A percentile compares a stretch with the other conserved stretches of the same genome.
Conservation (phyloP, 2,113 vertebrate genomes). For the Pituophis catenifer region DNA sequence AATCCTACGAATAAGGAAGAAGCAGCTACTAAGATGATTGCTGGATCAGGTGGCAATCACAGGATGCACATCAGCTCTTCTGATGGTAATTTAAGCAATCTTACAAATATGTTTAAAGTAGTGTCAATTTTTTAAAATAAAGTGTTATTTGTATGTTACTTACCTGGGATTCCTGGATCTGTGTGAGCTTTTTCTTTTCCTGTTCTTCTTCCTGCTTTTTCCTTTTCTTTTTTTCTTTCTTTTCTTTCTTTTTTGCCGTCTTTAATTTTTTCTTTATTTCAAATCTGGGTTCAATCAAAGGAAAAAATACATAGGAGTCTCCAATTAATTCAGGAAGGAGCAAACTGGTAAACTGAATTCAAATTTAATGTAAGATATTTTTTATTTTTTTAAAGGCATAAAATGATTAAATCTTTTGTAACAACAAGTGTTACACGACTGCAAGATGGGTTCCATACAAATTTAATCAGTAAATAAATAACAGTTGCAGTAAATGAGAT, state of each 20-base stretch:
- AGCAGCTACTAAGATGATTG: background rate
- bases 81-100: background rate
- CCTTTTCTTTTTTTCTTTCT: constrained; percentile 98
- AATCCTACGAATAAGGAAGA: background rate
- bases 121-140: background rate
- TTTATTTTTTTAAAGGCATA: background rate
- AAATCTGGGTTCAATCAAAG: constrained; percentile 76
- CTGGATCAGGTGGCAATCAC: background rate
- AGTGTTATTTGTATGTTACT: constrained; percentile 51
- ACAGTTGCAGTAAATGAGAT: background rate
- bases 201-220: constrained; percentile 97
- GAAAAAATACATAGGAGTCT: background rate
- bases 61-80: background rate
- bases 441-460: background rate
- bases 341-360: background rate
- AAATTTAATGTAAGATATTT: background rate
- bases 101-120: background rate
- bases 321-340: background rate
- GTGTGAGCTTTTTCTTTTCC: constrained; percentile 93
- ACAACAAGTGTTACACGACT: background rate
- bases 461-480: background rate
- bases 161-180: constrained; percentile 94
- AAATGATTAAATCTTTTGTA: background rate
- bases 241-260: constrained; percentile 97
- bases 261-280: constrained; percentile 99